These are phyloP conservation scores for Aleiodes leptofemur DNA, from an alignment of 2,888 invertebrate species.

Conservation along the genomic window DNA sequence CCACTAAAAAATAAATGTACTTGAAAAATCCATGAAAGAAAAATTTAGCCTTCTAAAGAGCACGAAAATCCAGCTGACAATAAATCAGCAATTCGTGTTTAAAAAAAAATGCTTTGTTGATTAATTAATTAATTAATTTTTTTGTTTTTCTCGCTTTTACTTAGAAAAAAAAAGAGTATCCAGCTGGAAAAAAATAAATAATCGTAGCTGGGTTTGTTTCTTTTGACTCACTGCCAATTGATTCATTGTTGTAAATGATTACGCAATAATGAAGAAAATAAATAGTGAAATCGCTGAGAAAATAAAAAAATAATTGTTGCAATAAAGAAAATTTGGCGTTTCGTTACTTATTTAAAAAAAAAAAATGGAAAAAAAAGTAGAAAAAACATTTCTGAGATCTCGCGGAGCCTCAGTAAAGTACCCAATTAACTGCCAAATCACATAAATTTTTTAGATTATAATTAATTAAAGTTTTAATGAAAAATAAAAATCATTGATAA, in stretches of 20 bases:
- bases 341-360: slow-evolving; percentile 17
- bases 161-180: slow-evolving; percentile 17
- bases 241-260: slow-evolving; percentile 22
- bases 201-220: slow-evolving; percentile 6
- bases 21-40: background rate
- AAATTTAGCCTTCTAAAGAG: background rate
- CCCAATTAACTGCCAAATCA: slow-evolving; percentile 42
- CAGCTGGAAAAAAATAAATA: background rate
- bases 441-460: slow-evolving; percentile 23
- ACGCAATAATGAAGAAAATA: background rate
- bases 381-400: background rate
- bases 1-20: no score
- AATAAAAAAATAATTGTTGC: slow-evolving; percentile 23
- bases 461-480: slow-evolving; percentile 20
- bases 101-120: background rate
- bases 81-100: background rate
- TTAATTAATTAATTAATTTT: background rate
- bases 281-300: background rate
- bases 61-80: background rate
- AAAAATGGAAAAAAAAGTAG: background rate
- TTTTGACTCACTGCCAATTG: slow-evolving; percentile 22
- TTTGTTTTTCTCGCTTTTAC: slow-evolving; percentile 3
- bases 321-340: slow-evolving; percentile 8
- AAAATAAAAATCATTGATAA: background rate
- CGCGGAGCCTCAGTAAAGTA: slow-evolving; percentile 1